Evolutionary conservation across 2,797 vertebrate genomes (phyloP).

Genomic region (Helarctos malayanus): DNA sequence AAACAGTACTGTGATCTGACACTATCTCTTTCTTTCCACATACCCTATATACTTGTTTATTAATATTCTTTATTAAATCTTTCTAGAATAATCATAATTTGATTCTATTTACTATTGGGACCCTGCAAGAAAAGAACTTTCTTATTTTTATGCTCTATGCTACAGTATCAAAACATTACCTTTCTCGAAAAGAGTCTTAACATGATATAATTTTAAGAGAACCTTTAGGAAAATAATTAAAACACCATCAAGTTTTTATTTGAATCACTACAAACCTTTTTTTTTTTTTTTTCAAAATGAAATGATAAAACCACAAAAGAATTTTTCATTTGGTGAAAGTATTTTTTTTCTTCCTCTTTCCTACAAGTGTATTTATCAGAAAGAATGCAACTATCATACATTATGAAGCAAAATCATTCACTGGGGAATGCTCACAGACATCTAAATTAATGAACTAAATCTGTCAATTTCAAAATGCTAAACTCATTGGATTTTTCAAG

Average conservation of each 20-base stretch:
- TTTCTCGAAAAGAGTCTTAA: constrained; percentile 1
- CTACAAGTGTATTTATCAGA: constrained; percentile 49
- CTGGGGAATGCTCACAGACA: constrained; percentile 70
- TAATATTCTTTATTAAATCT: background rate
- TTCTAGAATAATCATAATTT: background rate
- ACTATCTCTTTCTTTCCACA: background rate
- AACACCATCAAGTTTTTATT: background rate
- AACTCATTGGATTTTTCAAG: constrained; percentile 73
- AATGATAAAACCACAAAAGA: constrained; percentile 4
- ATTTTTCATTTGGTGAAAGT: constrained; percentile 14
- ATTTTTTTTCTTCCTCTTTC: background rate
- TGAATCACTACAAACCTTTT: background rate
- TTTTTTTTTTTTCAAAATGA: constrained; percentile 45
- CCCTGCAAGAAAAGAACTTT: background rate
- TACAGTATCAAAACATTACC: background rate
- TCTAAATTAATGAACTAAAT: constrained; percentile 81
- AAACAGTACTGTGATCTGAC: background rate
- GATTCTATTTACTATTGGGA: background rate
- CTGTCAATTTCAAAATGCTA: constrained; percentile 75
- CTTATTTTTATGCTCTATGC: background rate
- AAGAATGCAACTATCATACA: constrained; percentile 47
- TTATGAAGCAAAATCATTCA: constrained; percentile 74
- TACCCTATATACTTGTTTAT: background rate
- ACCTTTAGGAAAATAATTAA: constrained; percentile 26
- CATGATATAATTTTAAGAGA: background rate